Evolutionary conservation across 2,888 invertebrate species (phyloP).

Genomic region (Eupelmus urozonus): DNA sequence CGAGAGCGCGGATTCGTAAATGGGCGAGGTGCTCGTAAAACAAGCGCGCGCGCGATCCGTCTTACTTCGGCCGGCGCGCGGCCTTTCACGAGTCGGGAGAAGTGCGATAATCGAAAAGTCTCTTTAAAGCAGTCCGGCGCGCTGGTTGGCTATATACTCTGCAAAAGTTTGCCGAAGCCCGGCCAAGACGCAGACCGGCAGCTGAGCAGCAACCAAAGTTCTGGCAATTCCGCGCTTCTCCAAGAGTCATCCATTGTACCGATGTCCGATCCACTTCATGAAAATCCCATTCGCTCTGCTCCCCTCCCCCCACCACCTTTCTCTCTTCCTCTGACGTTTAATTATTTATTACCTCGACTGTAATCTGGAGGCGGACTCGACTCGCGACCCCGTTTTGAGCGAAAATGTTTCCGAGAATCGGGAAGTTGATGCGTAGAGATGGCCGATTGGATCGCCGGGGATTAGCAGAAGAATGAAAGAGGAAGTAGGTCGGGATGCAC

Average conservation of each 20-base stretch:
- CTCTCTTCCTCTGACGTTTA: conserved; percentile 41
- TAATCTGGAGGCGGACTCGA: conserved; percentile 38
- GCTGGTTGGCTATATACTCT: conserved; percentile 31
- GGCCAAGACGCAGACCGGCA: conserved; percentile 43
- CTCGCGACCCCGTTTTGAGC: background rate
- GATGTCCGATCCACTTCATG: conserved; percentile 51
- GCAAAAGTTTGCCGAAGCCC: conserved; percentile 51
- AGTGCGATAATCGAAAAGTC: conserved; percentile 57
- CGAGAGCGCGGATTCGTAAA: conserved; percentile 34
- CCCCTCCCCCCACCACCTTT: background rate
- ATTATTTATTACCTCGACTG: conserved; percentile 61
- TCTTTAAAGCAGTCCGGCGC: conserved; percentile 42
- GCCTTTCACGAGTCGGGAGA: conserved; percentile 18
- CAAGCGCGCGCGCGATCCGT: conserved; percentile 28
- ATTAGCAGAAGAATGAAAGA: background rate
- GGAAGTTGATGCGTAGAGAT: background rate
- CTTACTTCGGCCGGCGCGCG: background rate
- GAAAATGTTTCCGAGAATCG: background rate
- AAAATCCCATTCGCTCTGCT: conserved; percentile 21
- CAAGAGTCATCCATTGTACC: conserved; percentile 46
- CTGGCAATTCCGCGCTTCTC: conserved; percentile 34
- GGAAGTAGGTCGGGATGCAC: background rate
- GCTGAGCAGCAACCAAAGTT: conserved; percentile 52
- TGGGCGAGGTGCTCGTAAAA: conserved; percentile 53
- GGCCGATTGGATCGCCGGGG: background rate